These are phyloP conservation scores for Diarsia brunnea DNA, from an alignment of 2,888 invertebrate genomes.

Conservation along the genomic window DNA sequence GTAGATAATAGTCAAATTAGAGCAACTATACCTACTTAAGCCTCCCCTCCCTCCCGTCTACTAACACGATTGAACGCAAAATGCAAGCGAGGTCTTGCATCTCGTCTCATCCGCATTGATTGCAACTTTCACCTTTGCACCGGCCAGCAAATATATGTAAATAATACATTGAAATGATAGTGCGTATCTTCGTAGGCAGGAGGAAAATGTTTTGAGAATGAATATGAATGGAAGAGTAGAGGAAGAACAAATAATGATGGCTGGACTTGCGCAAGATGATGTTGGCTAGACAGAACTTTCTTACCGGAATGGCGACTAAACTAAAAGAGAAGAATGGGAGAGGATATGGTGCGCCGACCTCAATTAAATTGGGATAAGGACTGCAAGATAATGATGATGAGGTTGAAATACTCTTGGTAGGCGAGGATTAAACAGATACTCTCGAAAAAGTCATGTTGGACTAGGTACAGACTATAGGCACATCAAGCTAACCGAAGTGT, in stretches of 20 bases:
- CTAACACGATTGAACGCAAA: slow-evolving; percentile 20
- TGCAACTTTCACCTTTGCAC: slow-evolving; percentile 67
- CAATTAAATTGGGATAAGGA: not conserved
- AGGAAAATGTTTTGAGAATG: not conserved
- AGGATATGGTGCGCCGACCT: not conserved
- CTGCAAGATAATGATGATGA: not conserved
- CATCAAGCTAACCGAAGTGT: too few species aligned
- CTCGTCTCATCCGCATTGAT: slow-evolving; percentile 57
- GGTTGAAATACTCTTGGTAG: not conserved
- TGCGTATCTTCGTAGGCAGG: not conserved
- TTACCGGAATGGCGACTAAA: not conserved
- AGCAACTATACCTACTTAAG: slow-evolving; percentile 5
- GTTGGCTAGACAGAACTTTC: too few species aligned
- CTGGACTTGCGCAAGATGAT: not conserved
- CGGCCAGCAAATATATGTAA: slow-evolving; percentile 18
- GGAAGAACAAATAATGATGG: not conserved
- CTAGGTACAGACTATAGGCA: not conserved
- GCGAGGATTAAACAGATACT: not conserved
- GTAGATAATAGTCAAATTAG: slow-evolving; percentile 20
- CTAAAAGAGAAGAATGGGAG: not conserved
- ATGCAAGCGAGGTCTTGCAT: slow-evolving; percentile 28
- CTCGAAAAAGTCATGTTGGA: not conserved
- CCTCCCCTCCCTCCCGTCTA: not conserved
- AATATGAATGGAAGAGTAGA: not conserved
- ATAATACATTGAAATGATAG: not conserved